Evolutionary conservation across 2,113 vertebrate species (phyloP).

Genomic region (Toxostoma redivivum): DNA sequence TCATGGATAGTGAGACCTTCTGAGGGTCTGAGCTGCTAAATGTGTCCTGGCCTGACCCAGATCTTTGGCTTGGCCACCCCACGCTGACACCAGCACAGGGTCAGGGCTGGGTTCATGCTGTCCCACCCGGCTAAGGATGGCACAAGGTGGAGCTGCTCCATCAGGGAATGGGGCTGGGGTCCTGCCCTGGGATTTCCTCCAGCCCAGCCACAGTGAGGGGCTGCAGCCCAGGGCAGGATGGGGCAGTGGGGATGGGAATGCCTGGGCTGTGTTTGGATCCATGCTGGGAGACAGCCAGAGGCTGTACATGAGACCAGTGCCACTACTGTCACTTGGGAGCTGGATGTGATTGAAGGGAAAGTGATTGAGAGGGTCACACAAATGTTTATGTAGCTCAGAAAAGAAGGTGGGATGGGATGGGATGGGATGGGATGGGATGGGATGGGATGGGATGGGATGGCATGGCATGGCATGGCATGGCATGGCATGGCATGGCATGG

Average conservation of each 20-base stretch:
- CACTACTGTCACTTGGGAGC: not conserved
- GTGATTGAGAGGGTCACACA: not conserved
- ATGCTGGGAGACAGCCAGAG: rapidly evolving
- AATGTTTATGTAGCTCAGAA: not conserved
- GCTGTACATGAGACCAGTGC: not conserved
- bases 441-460: not conserved
- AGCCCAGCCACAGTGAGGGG: not conserved
- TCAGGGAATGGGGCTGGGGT: not conserved
- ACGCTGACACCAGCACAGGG: rapidly evolving
- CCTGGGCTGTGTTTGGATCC: not conserved
- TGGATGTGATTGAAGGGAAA: not conserved
- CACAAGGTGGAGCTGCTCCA: not conserved
- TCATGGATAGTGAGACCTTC: rapidly evolving
- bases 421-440: not conserved
- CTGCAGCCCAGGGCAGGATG: not conserved
- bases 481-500: too few species aligned
- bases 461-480: rapidly evolving
- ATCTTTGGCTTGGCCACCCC: not conserved
- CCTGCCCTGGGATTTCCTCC: not conserved
- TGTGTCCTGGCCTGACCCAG: not conserved
- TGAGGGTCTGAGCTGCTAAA: not conserved
- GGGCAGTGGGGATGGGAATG: not conserved
- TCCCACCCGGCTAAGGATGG: not conserved
- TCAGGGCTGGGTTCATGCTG: rapidly evolving
- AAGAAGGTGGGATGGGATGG: not conserved